A percentile compares a stretch with the other conserved stretches of the same genome.
These are phyloP conservation scores for Drosophila neoperkinsi DNA, from an alignment of 2,888 invertebrate genomes.

Conservation along the genomic window DNA sequence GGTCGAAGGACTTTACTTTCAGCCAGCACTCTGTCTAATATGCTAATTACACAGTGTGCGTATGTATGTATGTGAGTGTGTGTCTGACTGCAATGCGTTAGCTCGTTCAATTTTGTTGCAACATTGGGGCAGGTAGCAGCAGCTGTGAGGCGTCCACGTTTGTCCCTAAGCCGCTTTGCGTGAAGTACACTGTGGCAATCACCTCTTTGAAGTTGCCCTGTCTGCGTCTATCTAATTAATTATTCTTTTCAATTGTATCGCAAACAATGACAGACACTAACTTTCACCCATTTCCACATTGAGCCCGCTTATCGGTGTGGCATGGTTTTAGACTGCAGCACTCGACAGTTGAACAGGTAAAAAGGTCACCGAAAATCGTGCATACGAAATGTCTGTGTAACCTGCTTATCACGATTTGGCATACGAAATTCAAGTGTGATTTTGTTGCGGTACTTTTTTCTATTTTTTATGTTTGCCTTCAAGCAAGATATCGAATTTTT, in stretches of 20 bases:
- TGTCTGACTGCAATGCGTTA: conserved; percentile 71
- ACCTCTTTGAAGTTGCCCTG: conserved; percentile 7
- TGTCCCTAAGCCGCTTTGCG: conserved; percentile 47
- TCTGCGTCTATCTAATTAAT: conserved; percentile 70
- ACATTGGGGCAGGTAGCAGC: conserved; percentile 44
- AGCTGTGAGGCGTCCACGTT: conserved; percentile 27
- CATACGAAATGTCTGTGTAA: conserved; percentile 59
- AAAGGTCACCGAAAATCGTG: conserved; percentile 39
- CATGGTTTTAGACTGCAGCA: conserved; percentile 54
- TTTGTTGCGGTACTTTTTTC: conserved; percentile 17
- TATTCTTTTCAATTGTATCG: conserved; percentile 77
- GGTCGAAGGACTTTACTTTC: conserved; percentile 41
- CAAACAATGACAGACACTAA: conserved; percentile 75
- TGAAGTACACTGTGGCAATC: conserved; percentile 17
- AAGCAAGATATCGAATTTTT: conserved; percentile 5
- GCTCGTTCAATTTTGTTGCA: conserved; percentile 60
- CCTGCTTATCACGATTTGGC: conserved; percentile 46
- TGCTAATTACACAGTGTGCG: conserved; percentile 71
- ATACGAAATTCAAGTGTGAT: conserved; percentile 26
- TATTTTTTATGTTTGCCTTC: background rate
- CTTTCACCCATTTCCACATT: conserved; percentile 56
- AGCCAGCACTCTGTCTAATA: conserved; percentile 61
- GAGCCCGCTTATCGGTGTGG: conserved; percentile 56
- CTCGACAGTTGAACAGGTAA: conserved; percentile 41
- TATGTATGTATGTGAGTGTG: conserved; percentile 2